Conservation (phyloP, 2,888 invertebrate species). For the Augochlorella aurata region DNA sequence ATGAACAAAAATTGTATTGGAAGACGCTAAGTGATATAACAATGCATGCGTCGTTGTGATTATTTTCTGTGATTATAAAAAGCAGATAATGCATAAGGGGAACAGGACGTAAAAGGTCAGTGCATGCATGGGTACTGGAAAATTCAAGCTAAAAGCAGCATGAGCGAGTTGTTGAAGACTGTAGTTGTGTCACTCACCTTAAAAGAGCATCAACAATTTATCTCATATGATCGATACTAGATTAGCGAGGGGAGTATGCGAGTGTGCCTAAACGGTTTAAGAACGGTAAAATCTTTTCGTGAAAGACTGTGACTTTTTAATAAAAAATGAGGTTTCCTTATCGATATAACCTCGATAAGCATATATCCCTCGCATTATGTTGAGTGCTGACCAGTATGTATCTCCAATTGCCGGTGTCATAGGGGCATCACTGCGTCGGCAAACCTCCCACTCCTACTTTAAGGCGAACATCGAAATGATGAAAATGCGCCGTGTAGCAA, state of each 20-base stretch:
- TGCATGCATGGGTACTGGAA: not conserved
- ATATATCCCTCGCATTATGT: slow-evolving; percentile 20
- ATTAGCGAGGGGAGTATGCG: not conserved
- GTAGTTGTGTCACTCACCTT: slow-evolving; percentile 42
- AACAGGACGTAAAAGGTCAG: slow-evolving; percentile 4
- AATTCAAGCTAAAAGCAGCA: slow-evolving; percentile 10
- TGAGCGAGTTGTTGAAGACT: slow-evolving; percentile 6
- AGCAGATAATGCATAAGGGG: not conserved
- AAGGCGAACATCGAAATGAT: no score
- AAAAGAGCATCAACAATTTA: slow-evolving; percentile 39
- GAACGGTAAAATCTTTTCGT: not conserved
- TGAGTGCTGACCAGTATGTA: no score
- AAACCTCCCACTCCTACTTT: no score
- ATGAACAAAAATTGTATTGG: not conserved
- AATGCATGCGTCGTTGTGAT: not conserved
- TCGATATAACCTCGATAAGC: slow-evolving; percentile 11
- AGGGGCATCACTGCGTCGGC: no score
- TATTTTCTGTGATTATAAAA: not conserved
- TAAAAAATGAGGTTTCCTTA: slow-evolving; percentile 55
- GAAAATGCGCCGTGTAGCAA: no score
- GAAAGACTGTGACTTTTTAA: slow-evolving; percentile 24
- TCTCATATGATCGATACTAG: slow-evolving; percentile 45
- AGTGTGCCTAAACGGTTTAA: not conserved
- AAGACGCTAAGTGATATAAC: not conserved
- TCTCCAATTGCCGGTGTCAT: no score